A percentile compares a stretch with the other conserved stretches of the same genome.
Conservation (phyloP, 2,797 vertebrate genomes). For the Enteromius thamalakanensis region DNA sequence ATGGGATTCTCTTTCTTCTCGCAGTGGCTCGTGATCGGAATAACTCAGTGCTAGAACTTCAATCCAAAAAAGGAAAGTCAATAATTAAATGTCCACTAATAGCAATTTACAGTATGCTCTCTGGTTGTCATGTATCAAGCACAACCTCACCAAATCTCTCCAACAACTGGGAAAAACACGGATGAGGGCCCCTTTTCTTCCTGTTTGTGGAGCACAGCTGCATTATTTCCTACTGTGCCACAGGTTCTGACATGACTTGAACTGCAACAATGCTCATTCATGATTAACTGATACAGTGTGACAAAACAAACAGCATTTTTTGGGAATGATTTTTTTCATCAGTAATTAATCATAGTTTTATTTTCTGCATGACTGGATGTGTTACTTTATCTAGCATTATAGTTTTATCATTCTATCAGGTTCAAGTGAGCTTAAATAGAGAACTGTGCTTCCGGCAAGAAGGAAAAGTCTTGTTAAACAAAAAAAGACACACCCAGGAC, state of each 20-base stretch:
- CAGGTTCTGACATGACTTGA: slow-evolving; percentile 35
- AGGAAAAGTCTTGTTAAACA: slow-evolving; percentile 36
- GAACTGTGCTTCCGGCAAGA: slow-evolving; percentile 13
- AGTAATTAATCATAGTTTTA: slow-evolving; percentile 6
- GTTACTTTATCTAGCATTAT: not conserved
- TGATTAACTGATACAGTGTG: slow-evolving; percentile 10
- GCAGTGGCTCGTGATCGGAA: not conserved
- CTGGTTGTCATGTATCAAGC: not conserved
- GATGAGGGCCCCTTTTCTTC: slow-evolving; percentile 71
- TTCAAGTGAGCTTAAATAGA: slow-evolving; percentile 22
- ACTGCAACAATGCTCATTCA: slow-evolving; percentile 13
- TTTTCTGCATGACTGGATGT: not conserved
- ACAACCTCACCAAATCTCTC: not conserved
- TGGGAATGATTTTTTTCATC: not conserved
- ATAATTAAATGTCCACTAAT: slow-evolving; percentile 9
- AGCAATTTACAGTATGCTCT: not conserved
- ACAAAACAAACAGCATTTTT: not conserved
- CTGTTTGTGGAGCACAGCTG: slow-evolving; percentile 58
- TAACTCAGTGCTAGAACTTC: not conserved
- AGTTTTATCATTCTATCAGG: not conserved
- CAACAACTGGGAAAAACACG: slow-evolving; percentile 73
- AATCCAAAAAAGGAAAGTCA: not conserved
- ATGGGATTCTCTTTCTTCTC: not conserved
- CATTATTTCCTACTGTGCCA: slow-evolving; percentile 64
- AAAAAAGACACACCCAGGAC: slow-evolving; percentile 45